These are phyloP conservation scores for Ia io DNA, from an alignment of 2,113 vertebrate genomes.

Conservation along the genomic window DNA sequence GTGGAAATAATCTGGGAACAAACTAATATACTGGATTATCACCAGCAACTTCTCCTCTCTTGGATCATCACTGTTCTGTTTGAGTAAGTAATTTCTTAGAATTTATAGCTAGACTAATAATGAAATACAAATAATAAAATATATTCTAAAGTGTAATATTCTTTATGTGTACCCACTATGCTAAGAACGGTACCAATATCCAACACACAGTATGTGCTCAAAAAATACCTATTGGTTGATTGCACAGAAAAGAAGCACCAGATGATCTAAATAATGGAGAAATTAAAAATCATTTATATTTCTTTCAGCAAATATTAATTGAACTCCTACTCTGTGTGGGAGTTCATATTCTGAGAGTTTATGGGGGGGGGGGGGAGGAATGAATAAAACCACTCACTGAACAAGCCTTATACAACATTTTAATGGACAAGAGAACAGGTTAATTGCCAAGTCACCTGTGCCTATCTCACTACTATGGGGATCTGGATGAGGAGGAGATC, in stretches of 20 bases:
- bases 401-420: background rate
- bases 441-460: background rate
- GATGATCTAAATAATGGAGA: background rate
- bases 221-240: background rate
- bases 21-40: background rate
- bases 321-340: background rate
- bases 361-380: background rate
- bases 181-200: background rate
- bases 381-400: background rate
- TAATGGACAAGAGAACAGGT: background rate
- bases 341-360: background rate
- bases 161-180: background rate
- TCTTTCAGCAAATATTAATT: background rate
- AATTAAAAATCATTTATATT: background rate
- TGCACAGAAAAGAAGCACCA: background rate
- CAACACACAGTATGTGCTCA: background rate
- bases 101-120: background rate
- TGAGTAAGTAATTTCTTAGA: background rate
- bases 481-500: background rate
- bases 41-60: background rate
- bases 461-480: background rate
- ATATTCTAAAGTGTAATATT: background rate
- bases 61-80: background rate
- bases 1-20: background rate
- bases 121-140: constrained; percentile 14